Evolutionary conservation across 2,113 vertebrate genomes (phyloP).

Genomic region (Saimiri boliviensis): DNA sequence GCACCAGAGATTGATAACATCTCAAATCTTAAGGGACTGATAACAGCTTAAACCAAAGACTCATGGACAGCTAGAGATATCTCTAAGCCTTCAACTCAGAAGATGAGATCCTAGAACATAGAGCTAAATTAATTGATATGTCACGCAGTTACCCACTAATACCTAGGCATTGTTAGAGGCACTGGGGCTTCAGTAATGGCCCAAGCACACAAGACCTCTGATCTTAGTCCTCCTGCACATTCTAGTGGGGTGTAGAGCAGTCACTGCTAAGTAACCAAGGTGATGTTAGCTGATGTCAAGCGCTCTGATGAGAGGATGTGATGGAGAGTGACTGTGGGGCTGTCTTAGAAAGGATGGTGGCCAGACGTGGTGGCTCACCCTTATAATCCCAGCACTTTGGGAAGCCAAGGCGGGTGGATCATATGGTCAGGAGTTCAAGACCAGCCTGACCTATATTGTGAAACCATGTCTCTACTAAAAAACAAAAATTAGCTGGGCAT

Average conservation of each 20-base stretch:
- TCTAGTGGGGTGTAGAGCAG: background rate
- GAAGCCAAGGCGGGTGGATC: too few relatives aligned
- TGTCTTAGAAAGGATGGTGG: background rate
- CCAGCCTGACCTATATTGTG: too few relatives aligned
- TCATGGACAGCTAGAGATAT: background rate
- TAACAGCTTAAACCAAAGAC: background rate
- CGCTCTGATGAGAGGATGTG: background rate
- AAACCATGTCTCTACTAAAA: too few relatives aligned
- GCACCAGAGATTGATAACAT: background rate
- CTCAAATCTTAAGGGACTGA: background rate
- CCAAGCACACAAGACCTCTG: background rate
- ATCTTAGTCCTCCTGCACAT: background rate
- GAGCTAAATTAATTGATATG: background rate
- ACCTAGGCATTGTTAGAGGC: background rate
- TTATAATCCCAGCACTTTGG: too few relatives aligned
- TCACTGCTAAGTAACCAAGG: background rate
- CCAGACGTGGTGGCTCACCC: accelerated
- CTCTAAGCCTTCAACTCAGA: background rate
- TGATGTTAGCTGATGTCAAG: background rate
- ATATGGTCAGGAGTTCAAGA: too few relatives aligned
- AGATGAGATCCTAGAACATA: background rate
- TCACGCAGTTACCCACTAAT: background rate
- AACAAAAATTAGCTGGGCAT: too few relatives aligned
- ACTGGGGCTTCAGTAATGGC: background rate
- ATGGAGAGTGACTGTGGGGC: background rate